Percentiles rank a stretch among this genome's conserved stretches.
These are phyloP conservation scores for Chamaea fasciata DNA, from an alignment of 2,113 vertebrate species.

Conservation along the genomic window DNA sequence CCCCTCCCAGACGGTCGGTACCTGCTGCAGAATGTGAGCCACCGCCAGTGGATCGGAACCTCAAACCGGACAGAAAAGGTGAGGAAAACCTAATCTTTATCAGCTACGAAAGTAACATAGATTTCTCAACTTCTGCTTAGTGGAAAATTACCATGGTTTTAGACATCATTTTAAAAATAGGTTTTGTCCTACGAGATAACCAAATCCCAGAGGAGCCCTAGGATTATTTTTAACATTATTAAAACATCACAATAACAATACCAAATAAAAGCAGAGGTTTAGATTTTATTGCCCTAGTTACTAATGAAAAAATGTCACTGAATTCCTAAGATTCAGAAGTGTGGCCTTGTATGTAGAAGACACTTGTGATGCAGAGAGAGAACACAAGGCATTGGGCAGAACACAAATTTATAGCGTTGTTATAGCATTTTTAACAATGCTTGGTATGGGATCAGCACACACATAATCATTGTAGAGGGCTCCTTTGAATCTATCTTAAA, in stretches of 20 bases:
- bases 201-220: neutral
- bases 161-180: neutral
- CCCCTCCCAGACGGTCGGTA: slow-evolving; percentile 89
- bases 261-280: neutral
- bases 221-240: neutral
- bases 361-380: neutral
- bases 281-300: neutral
- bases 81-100: slow-evolving; percentile 6
- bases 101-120: neutral
- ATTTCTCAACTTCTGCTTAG: neutral
- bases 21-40: slow-evolving; percentile 89
- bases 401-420: neutral
- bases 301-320: neutral
- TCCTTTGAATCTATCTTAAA: neutral
- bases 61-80: slow-evolving; percentile 99
- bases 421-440: neutral
- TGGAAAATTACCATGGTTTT: neutral
- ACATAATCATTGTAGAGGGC: neutral
- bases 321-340: neutral
- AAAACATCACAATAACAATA: neutral
- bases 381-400: neutral
- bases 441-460: neutral
- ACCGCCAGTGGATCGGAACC: slow-evolving; percentile 94
- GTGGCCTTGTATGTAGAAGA: neutral
- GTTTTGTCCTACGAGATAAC: neutral